A percentile compares a stretch with the other conserved stretches of the same genome.
Evolutionary conservation across 2,888 invertebrate genomes (phyloP).

Genomic region (Thumatha senex): DNA sequence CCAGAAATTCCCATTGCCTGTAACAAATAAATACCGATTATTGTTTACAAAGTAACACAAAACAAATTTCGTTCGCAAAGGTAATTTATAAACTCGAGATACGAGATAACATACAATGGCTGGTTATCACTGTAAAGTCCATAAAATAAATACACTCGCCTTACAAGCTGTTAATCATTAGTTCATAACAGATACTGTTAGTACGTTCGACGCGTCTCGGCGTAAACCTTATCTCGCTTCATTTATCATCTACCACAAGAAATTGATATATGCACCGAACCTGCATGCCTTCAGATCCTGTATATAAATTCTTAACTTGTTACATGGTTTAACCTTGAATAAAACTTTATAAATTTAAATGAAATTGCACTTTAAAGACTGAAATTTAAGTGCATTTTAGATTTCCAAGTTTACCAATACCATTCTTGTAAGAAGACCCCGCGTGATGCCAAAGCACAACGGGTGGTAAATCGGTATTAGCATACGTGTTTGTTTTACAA

Average conservation of each 20-base stretch:
- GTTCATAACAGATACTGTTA: constrained; percentile 36
- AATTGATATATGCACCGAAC: constrained; percentile 64
- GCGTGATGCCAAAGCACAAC: constrained; percentile 65
- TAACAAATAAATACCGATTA: too few species aligned
- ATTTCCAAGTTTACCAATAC: constrained; percentile 8
- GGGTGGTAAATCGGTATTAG: constrained; percentile 72
- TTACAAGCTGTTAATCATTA: constrained; percentile 35
- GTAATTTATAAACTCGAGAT: constrained; percentile 10
- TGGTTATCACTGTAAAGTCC: constrained; percentile 28
- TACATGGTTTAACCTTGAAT: constrained; percentile 54
- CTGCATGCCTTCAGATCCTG: constrained; percentile 41
- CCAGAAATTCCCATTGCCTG: too few species aligned
- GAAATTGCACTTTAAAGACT: constrained; percentile 36
- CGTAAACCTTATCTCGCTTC: constrained; percentile 58
- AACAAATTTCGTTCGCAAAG: constrained; percentile 3
- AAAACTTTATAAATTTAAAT: constrained; percentile 14
- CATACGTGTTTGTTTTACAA: constrained; percentile 71
- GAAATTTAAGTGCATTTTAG: constrained; percentile 20
- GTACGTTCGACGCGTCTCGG: constrained; percentile 42
- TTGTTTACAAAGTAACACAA: too few species aligned
- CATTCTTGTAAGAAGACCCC: constrained; percentile 40
- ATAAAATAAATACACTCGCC: constrained; percentile 29
- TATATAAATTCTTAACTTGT: constrained; percentile 51
- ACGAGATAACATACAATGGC: constrained; percentile 33
- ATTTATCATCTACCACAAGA: constrained; percentile 69